Conservation (phyloP, 2,113 vertebrate species). For the Pomatorhinus ruficollis region DNA sequence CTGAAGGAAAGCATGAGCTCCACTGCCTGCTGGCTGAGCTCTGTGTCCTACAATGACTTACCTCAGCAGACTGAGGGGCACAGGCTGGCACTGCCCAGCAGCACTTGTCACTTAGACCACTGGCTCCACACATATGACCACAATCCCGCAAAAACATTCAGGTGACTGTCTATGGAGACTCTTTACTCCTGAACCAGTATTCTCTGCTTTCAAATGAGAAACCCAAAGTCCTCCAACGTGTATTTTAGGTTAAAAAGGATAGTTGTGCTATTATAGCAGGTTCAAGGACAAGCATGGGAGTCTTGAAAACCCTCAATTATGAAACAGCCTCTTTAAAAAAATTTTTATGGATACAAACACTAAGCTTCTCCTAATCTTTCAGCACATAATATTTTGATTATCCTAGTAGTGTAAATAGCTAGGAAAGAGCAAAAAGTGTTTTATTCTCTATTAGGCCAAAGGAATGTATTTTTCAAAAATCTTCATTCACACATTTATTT, state of each 20-base stretch:
- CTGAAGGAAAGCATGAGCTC: not conserved
- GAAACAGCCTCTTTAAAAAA: not conserved
- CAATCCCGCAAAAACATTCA: not conserved
- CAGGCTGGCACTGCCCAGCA: fast-evolving
- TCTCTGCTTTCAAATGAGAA: not conserved
- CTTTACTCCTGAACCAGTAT: not conserved
- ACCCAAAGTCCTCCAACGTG: fast-evolving
- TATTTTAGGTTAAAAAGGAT: not conserved
- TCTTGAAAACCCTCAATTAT: not conserved
- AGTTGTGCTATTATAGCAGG: not conserved
- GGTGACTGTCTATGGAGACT: not conserved
- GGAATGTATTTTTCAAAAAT: not conserved
- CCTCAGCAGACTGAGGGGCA: not conserved
- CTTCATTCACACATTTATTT: not conserved
- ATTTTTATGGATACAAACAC: not conserved
- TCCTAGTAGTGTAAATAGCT: not conserved
- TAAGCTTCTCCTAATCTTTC: not conserved
- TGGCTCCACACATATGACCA: fast-evolving
- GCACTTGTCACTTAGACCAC: fast-evolving
- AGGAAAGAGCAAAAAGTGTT: not conserved
- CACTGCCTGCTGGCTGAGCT: fast-evolving
- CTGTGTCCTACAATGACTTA: not conserved
- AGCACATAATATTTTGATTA: not conserved
- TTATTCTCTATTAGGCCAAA: not conserved
- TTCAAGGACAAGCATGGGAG: not conserved